phyloP scores from a whole-genome alignment of 2,113 vertebrate genomes.

The Hemiprocne comata region DNA sequence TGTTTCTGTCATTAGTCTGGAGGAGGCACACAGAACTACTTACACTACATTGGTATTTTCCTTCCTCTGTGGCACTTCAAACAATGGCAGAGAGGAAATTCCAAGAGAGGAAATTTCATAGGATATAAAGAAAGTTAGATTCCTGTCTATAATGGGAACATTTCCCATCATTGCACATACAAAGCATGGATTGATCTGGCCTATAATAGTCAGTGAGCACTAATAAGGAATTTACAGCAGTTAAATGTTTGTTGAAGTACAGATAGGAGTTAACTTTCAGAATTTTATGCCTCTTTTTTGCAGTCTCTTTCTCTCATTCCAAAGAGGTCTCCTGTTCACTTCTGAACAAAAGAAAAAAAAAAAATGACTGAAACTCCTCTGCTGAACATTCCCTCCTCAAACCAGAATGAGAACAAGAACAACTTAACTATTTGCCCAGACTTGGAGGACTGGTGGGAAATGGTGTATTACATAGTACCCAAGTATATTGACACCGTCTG shows the following conservation, averaged over 20 bases:
- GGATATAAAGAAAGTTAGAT: not conserved
- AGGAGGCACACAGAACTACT: not conserved
- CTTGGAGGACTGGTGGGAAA: conserved; percentile 65
- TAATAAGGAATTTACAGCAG: not conserved
- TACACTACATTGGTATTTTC: not conserved
- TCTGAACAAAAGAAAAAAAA: not conserved
- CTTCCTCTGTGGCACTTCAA: not conserved
- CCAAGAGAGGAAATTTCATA: not conserved
- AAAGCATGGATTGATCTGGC: not conserved
- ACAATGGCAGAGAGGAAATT: not conserved
- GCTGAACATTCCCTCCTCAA: not conserved
- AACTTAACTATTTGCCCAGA: conserved; percentile 26
- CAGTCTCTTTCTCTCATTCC: not conserved
- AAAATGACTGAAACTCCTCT: conserved; percentile 14
- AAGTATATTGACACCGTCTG: conserved; percentile 75
- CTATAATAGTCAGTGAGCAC: not conserved
- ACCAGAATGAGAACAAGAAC: not conserved
- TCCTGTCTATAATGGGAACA: not conserved
- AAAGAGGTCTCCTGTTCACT: not conserved
- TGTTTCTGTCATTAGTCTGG: not conserved
- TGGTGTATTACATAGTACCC: conserved; percentile 71
- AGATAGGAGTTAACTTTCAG: not conserved
- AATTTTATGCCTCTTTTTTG: not conserved
- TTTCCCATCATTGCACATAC: not conserved
- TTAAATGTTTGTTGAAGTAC: not conserved